phyloP scores from a whole-genome alignment of 2,888 invertebrate genomes.

The Scaeva pyrastri region DNA sequence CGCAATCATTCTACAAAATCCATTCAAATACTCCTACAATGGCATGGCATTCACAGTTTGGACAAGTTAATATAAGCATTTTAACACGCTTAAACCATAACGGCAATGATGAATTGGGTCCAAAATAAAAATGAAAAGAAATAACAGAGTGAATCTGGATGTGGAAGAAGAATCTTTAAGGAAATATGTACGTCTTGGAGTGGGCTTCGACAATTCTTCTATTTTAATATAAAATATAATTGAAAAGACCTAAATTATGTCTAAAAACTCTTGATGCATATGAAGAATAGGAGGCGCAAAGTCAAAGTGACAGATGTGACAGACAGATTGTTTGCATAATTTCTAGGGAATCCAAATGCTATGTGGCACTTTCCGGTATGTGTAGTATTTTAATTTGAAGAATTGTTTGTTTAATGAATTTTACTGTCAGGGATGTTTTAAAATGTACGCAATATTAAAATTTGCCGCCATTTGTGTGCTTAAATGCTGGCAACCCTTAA shows the following conservation, averaged over 20 bases:
- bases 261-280: background rate
- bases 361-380: background rate
- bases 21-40: background rate
- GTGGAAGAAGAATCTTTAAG: background rate
- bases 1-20: background rate
- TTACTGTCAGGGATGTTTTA: background rate
- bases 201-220: background rate
- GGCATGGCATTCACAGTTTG: background rate
- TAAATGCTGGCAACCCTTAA: no score
- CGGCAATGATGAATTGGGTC: constrained; percentile 7
- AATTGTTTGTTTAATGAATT: background rate
- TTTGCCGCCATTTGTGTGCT: no score
- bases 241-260: background rate
- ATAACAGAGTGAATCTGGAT: background rate
- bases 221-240: background rate
- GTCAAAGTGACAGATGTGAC: constrained; percentile 2
- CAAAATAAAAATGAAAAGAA: background rate
- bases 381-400: background rate
- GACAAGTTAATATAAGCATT: no score
- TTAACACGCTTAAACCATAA: background rate
- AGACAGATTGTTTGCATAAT: constrained; percentile 11
- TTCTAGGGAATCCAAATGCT: background rate
- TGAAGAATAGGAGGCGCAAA: background rate
- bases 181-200: background rate
- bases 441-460: no score